phyloP scores from a whole-genome alignment of 2,888 invertebrate genomes.

The Chamaedrilus cognettii region DNA sequence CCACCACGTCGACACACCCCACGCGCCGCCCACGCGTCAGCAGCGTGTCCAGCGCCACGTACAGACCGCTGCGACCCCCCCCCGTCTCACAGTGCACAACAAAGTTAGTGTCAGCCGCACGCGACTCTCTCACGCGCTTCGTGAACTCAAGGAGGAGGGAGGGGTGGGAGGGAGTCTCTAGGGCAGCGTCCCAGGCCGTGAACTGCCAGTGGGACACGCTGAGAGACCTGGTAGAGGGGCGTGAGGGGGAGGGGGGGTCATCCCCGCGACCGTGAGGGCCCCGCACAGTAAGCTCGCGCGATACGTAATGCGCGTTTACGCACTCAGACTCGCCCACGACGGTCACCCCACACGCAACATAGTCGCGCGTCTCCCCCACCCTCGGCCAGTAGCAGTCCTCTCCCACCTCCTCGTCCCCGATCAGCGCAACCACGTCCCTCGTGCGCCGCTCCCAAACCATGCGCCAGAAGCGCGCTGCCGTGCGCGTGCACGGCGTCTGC shows the following conservation, averaged over 20 bases:
- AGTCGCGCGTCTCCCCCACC: neutral
- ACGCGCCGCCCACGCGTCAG: constrained; percentile 23
- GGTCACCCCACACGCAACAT: neutral
- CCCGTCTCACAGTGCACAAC: constrained; percentile 35
- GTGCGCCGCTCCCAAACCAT: constrained; percentile 33
- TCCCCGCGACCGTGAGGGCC: neutral
- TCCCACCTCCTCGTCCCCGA: constrained; percentile 1
- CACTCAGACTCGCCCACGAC: constrained; percentile 16
- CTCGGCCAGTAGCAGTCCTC: constrained; percentile 24
- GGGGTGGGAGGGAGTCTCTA: constrained; percentile 21
- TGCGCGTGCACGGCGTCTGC: constrained; percentile 26
- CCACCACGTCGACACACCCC: constrained; percentile 31
- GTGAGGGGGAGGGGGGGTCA: no score
- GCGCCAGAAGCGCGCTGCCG: constrained; percentile 32
- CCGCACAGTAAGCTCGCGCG: neutral
- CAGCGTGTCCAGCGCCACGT: constrained; percentile 31
- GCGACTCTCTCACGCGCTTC: constrained; percentile 13
- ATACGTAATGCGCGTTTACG: constrained; percentile 6
- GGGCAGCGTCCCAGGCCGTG: constrained; percentile 16
- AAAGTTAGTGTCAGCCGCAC: neutral
- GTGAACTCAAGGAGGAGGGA: constrained; percentile 29
- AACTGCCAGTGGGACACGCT: constrained; percentile 30
- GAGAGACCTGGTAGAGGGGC: neutral
- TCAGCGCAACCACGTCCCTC: constrained; percentile 29
- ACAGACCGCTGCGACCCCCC: constrained; percentile 35